Base-by-base conservation (phyloP, 1,140 invertebrate species). In the Pseudachorutes palmiensis region DNA sequence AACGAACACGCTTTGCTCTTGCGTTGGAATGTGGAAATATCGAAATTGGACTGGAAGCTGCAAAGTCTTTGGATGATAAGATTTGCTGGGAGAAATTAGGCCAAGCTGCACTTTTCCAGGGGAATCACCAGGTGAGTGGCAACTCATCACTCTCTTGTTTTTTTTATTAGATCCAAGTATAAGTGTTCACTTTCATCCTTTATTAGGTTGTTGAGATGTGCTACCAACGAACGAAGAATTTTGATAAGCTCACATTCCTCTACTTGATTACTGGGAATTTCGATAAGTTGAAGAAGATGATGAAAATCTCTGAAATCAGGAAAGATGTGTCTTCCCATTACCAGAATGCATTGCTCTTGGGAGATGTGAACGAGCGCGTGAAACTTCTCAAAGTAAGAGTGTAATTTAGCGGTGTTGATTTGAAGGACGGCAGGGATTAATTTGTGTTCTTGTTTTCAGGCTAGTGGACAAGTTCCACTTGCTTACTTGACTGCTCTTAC, bases 161-260 rank as follows among this genome's bases (percentile, higher is more conserved):
- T n/a, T n/a, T n/a, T 45, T 45, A 45, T 45, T 45, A 19, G 19
- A 33, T 45, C 48, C 30, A 51, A n/a, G 12, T 57, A n/a, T n/a
- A 57, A 5, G 5, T 5, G 51, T 57, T 57, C 24, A 57, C 9
- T 14, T 29, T 36, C 2, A 36, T 28, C 65, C 31, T 65, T 68
- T 59, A 69, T 33, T 69, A 76, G 76, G 82, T 87, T 24, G 96
- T 98, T 0, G 97, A 99, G 80, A 98, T 98, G 94, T 97, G 94
- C 71, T 99, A 99, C 80, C 97, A 99, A 79, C 85, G 96, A 70
- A 99, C 95, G 2, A 99, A 99, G 80, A 97, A 98, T 81, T 99
- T 99, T 80, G 95, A 99, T 77, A 98, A 98, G 79, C 82, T 99
- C 0, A 91, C 95, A 2, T 99, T 99, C 81, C 82, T 99, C 9